phyloP scores from a whole-genome alignment of 2,888 invertebrate genomes.

The Dolomedes plantarius region DNA sequence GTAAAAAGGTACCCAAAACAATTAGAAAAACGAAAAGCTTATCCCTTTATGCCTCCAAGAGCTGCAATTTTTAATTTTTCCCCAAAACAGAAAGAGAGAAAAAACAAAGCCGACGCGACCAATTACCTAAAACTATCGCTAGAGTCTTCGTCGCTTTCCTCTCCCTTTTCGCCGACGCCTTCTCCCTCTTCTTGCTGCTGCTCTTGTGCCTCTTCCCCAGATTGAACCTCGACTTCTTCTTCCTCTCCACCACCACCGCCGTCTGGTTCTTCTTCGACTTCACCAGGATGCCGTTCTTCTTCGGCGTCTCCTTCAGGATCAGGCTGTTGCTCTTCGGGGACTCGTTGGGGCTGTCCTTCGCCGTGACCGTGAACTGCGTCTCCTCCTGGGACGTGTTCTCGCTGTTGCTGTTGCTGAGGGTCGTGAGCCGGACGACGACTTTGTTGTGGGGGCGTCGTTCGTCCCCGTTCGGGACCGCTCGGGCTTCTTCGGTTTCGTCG shows the following conservation, averaged over 20 bases:
- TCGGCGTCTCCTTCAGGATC: neutral
- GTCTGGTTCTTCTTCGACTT: neutral
- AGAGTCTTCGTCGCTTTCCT: conserved; percentile 98
- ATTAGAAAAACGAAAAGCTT: too few species aligned
- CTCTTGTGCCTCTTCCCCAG: conserved; percentile 86
- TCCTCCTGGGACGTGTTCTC: conserved; percentile 84
- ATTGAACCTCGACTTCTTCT: conserved; percentile 74
- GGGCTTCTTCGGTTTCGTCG: conserved; percentile 73
- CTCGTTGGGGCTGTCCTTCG: conserved; percentile 18
- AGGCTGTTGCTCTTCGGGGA: conserved; percentile 21
- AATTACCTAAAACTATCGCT: conserved; percentile 80
- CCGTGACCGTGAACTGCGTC: conserved; percentile 74
- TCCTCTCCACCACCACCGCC: neutral
- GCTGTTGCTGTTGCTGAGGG: conserved; percentile 80
- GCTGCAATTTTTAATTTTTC: too few species aligned
- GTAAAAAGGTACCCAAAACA: too few species aligned
- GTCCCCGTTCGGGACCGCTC: conserved; percentile 20
- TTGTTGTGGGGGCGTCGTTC: conserved; percentile 85
- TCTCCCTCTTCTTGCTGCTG: conserved; percentile 94
- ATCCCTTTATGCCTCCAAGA: too few species aligned
- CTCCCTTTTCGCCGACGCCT: conserved; percentile 94
- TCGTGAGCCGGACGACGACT: conserved; percentile 78
- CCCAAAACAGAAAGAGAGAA: too few species aligned
- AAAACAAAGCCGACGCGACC: too few species aligned
- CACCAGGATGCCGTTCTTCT: conserved; percentile 30